Percentiles rank a stretch among this genome's conserved stretches.
Evolutionary conservation across 1,140 invertebrate genomes (phyloP).

Genomic region (Diabrotica virgifera): DNA sequence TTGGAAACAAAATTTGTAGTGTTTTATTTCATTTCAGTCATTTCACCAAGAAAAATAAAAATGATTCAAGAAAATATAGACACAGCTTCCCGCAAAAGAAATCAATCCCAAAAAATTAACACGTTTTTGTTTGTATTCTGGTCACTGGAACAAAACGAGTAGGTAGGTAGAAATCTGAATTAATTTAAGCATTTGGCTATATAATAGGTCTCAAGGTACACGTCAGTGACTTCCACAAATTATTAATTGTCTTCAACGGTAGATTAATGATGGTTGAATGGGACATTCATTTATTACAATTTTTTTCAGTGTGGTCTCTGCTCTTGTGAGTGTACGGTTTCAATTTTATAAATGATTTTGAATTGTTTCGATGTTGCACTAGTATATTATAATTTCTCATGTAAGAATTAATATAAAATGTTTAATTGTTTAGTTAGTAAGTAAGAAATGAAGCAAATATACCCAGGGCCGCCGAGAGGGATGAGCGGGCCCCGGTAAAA

Average conservation of each 20-base stretch:
- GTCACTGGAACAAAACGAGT: neutral
- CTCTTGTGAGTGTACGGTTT: neutral
- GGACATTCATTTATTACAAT: neutral
- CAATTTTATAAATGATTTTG: constrained; percentile 1
- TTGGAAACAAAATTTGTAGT: too few relatives aligned
- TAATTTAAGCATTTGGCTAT: neutral
- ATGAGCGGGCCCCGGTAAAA: too few relatives aligned
- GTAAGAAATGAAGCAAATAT: too few relatives aligned
- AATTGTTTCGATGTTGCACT: neutral
- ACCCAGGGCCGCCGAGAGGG: too few relatives aligned
- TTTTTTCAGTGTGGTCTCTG: constrained; percentile 3
- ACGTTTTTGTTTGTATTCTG: neutral
- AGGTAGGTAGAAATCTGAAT: neutral
- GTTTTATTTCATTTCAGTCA: too few relatives aligned
- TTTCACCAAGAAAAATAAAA: too few relatives aligned
- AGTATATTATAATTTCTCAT: too few relatives aligned
- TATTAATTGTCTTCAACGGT: neutral
- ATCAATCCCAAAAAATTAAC: neutral
- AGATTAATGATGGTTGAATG: neutral
- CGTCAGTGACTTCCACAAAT: neutral
- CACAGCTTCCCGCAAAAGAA: too few relatives aligned
- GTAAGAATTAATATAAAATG: too few relatives aligned
- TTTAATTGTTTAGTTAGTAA: too few relatives aligned
- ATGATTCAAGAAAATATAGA: too few relatives aligned
- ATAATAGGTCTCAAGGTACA: constrained; percentile 1